Evolutionary conservation across 2,888 invertebrate genomes (phyloP).

Genomic region (Drosophila meridiana): DNA sequence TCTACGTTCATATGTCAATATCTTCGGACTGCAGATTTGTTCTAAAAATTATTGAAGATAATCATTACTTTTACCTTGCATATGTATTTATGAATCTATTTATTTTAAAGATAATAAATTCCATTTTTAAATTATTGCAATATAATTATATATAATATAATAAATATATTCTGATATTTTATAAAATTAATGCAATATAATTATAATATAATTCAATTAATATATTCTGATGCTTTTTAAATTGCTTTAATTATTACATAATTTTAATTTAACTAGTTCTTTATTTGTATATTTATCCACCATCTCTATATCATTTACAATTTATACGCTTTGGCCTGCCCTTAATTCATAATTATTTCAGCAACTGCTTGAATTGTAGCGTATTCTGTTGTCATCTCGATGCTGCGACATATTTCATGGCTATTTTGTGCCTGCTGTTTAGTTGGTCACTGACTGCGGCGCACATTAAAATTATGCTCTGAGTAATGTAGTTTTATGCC

Average conservation of each 20-base stretch:
- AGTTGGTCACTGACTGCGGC: conserved; percentile 51
- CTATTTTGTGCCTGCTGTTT: conserved; percentile 61
- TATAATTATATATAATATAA: too few species aligned
- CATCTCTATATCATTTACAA: neutral
- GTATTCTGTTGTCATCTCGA: conserved; percentile 20
- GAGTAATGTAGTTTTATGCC: conserved; percentile 70
- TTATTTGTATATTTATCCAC: neutral
- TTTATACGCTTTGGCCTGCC: neutral
- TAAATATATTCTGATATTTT: too few species aligned
- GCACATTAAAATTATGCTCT: conserved; percentile 73
- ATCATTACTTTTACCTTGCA: too few species aligned
- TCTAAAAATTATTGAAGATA: too few species aligned
- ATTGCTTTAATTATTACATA: neutral
- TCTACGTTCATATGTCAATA: too few species aligned
- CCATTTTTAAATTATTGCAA: too few species aligned
- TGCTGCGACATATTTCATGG: conserved; percentile 10
- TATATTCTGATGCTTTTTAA: neutral
- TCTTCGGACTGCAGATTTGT: too few species aligned
- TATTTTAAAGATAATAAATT: neutral
- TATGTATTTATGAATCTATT: neutral
- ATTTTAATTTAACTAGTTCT: neutral
- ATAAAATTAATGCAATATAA: too few species aligned
- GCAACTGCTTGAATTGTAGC: conserved; percentile 6
- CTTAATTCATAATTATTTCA: conserved; percentile 8
- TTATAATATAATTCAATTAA: too few species aligned